A percentile compares a stretch with the other conserved stretches of the same genome.
phyloP scores from a whole-genome alignment of 2,113 vertebrate species.

The Mugil cephalus region DNA sequence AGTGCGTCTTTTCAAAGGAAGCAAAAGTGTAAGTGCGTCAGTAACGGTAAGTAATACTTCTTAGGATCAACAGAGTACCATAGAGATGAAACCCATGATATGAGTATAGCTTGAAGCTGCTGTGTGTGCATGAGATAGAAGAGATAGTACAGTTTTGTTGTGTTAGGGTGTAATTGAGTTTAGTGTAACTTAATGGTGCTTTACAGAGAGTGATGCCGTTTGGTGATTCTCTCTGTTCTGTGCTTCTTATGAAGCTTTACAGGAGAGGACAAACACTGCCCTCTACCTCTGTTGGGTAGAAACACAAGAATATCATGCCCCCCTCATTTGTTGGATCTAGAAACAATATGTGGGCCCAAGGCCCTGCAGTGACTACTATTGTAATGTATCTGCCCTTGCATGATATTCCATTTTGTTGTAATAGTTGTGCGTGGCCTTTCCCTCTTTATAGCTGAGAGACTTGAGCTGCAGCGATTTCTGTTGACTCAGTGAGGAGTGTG shows the following conservation, averaged over 20 bases:
- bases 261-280: conserved; percentile 79
- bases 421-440: conserved; percentile 7
- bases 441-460: conserved; percentile 18
- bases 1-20: conserved; percentile 56
- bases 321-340: not conserved
- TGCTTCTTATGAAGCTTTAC: not conserved
- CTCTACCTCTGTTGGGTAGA: conserved; percentile 68
- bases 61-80: conserved; percentile 42
- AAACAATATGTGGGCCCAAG: conserved; percentile 1
- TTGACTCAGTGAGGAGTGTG: conserved; percentile 37
- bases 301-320: conserved; percentile 22
- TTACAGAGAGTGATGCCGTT: not conserved
- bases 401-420: conserved; percentile 6
- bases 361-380: not conserved
- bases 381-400: not conserved
- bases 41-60: conserved; percentile 58
- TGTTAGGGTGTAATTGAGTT: not conserved
- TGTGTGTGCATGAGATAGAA: not conserved
- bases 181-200: not conserved
- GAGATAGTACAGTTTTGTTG: not conserved
- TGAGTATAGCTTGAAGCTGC: not conserved
- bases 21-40: conserved; percentile 54
- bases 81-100: conserved; percentile 3
- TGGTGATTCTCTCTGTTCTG: conserved; percentile 1
- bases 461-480: conserved; percentile 8